Conservation (phyloP, 2,797 vertebrate genomes). For the Antennarius maculatus region DNA sequence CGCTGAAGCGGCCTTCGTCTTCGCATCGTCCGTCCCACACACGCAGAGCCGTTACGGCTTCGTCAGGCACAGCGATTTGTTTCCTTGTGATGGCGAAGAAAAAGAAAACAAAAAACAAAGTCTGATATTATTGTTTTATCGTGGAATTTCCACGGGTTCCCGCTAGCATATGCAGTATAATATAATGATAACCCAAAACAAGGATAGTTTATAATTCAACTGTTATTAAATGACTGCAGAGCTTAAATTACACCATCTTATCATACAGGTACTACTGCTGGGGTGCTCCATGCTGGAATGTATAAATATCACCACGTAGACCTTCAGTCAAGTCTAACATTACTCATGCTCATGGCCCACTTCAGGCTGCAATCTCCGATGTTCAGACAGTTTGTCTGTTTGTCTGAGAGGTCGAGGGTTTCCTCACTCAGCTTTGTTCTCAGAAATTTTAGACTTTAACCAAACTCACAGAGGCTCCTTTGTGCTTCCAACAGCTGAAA, state of each 20-base stretch:
- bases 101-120: no score
- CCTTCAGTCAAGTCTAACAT: conserved; percentile 31
- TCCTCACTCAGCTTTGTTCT: conserved; percentile 37
- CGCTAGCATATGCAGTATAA: no score
- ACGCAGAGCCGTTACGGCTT: no score
- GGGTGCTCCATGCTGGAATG: conserved; percentile 37
- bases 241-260: not conserved
- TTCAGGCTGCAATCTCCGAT: conserved; percentile 31
- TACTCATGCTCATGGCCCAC: conserved; percentile 40
- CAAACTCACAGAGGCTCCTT: conserved; percentile 48
- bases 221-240: no score
- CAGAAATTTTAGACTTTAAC: conserved; percentile 38
- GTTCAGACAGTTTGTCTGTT: conserved; percentile 30
- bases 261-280: conserved; percentile 14
- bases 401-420: conserved; percentile 38
- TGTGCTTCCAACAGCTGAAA: conserved; percentile 47
- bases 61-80: no score
- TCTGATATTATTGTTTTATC: no score
- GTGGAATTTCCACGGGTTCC: no score
- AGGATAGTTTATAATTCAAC: not conserved
- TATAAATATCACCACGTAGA: conserved; percentile 20
- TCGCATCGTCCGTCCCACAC: no score
- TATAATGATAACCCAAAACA: no score
- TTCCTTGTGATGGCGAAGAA: no score
- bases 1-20: no score